phyloP scores from a whole-genome alignment of 2,113 vertebrate species.

The Cepphus grylle region DNA sequence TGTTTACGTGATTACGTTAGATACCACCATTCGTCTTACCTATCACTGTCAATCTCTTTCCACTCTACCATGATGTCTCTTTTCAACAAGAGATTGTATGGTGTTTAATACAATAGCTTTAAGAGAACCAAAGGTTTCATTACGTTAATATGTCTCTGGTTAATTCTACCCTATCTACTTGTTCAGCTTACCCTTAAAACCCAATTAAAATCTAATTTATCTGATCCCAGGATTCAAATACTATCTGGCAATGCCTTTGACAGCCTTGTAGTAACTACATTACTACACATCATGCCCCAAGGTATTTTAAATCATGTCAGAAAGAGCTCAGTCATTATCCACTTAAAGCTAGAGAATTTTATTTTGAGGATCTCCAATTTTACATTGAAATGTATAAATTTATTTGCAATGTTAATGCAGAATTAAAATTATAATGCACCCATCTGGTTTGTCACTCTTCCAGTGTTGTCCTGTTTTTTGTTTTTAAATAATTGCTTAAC shows the following conservation, averaged over 20 bases:
- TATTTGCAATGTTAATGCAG: neutral
- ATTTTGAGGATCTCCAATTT: neutral
- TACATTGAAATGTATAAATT: neutral
- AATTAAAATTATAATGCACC: neutral
- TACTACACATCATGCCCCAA: slow-evolving; percentile 42
- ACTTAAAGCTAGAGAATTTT: neutral
- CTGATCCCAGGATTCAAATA: slow-evolving; percentile 75
- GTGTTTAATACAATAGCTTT: slow-evolving; percentile 62
- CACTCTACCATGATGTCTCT: neutral
- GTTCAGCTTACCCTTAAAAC: slow-evolving; percentile 81
- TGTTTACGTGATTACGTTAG: slow-evolving; percentile 48
- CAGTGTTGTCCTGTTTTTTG: fast-evolving
- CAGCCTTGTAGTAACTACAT: slow-evolving; percentile 57
- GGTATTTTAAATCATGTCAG: slow-evolving; percentile 49
- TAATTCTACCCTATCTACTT: slow-evolving; percentile 81
- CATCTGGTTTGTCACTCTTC: neutral
- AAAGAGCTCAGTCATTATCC: slow-evolving; percentile 29
- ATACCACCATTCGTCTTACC: slow-evolving; percentile 59
- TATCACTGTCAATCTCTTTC: slow-evolving; percentile 73
- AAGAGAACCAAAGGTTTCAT: slow-evolving; percentile 74
- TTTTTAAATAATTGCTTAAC: neutral
- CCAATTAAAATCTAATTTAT: slow-evolving; percentile 86
- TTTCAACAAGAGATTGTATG: slow-evolving; percentile 10
- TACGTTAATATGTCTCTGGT: slow-evolving; percentile 75
- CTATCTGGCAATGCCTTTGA: slow-evolving; percentile 63